Conservation (phyloP, 2,113 vertebrate species). For the Hemiprocne comata region DNA sequence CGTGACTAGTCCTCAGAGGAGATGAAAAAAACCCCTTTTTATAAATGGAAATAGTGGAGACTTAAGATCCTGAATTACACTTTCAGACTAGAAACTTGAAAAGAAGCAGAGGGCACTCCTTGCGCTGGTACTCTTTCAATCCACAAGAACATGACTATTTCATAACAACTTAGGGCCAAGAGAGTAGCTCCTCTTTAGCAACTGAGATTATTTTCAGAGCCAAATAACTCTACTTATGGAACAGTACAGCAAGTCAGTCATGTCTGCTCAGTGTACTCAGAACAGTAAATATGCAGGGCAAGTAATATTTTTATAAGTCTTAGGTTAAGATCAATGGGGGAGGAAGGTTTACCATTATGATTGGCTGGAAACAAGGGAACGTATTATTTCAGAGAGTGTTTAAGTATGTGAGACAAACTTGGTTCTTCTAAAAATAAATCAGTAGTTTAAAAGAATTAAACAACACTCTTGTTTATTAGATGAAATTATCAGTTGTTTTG, state of each 20-base stretch:
- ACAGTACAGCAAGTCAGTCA: neutral
- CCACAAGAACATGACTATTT: neutral
- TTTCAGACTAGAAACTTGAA: neutral
- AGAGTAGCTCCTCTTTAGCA: neutral
- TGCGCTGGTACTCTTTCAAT: neutral
- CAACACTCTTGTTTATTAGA: neutral
- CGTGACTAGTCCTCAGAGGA: neutral
- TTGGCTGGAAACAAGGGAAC: neutral
- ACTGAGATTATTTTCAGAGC: neutral
- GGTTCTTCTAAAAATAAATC: neutral
- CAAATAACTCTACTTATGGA: neutral
- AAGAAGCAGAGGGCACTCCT: neutral
- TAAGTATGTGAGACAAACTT: neutral
- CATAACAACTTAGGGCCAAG: neutral
- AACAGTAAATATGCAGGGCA: neutral
- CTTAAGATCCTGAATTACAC: neutral
- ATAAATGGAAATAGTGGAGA: neutral
- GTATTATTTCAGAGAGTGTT: fast-evolving
- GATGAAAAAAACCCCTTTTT: neutral
- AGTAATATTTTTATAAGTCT: neutral
- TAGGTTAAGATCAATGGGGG: neutral
- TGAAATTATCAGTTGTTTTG: slow-evolving; percentile 20
- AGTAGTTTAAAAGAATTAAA: neutral
- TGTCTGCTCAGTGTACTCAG: neutral
- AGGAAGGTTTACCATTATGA: neutral